Evolutionary conservation across 2,797 vertebrate species (phyloP).

Genomic region (Protosalanx chinensis): DNA sequence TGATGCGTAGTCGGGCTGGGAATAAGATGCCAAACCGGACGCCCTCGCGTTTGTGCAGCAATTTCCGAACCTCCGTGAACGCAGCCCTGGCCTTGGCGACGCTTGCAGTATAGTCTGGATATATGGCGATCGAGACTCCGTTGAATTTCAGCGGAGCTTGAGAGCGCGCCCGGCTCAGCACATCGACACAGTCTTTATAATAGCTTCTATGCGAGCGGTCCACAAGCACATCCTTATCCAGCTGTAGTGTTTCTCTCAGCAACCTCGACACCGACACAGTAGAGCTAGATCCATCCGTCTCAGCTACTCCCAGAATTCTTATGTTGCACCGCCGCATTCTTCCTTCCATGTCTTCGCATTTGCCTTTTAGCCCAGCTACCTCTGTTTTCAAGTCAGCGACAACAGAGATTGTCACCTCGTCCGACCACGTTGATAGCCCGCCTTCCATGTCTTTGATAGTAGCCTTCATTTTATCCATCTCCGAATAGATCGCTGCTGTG

Average conservation of each 20-base stretch:
- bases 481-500: not conserved
- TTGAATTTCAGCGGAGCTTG: conserved; percentile 2
- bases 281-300: conserved; percentile 5
- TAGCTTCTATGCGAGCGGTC: conserved; percentile 20
- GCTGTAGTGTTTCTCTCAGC: conserved; percentile 11
- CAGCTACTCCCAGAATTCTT: conserved; percentile 15
- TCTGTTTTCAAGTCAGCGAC: conserved; percentile 9
- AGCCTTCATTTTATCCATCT: conserved; percentile 19
- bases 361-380: conserved; percentile 4
- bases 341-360: conserved; percentile 19
- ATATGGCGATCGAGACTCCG: conserved; percentile 16
- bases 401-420: conserved; percentile 7
- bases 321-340: conserved; percentile 24
- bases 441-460: conserved; percentile 17
- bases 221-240: conserved; percentile 25
- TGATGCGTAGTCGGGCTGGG: conserved; percentile 11
- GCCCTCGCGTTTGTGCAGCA: too few relatives aligned
- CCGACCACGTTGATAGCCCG: conserved; percentile 26
- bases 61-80: conserved; percentile 11
- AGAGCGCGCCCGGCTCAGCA: not conserved
- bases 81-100: conserved; percentile 17
- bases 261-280: conserved; percentile 7
- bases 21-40: conserved; percentile 14
- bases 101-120: conserved; percentile 23
- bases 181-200: conserved; percentile 19